phyloP scores from a whole-genome alignment of 2,888 invertebrate genomes.

The Epinotia nisella region DNA sequence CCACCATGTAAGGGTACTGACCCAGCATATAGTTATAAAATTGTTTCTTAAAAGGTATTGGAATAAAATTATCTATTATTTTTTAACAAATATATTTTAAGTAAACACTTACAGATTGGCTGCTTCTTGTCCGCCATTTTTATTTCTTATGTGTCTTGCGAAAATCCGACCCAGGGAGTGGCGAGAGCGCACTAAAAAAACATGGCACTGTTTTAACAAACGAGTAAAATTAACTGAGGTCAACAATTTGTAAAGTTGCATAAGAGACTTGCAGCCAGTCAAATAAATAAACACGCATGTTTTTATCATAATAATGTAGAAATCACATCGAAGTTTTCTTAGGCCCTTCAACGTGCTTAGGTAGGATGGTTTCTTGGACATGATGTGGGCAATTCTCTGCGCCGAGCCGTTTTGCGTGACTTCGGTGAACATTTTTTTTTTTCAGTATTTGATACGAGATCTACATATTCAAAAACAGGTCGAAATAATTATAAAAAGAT shows the following conservation, averaged over 20 bases:
- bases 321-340: background rate
- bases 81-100: background rate
- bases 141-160: conserved; percentile 24
- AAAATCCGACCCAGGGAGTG: conserved; percentile 14
- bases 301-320: background rate
- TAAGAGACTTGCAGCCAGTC: conserved; percentile 16
- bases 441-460: too few relatives aligned
- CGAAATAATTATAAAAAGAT: too few relatives aligned
- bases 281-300: conserved; percentile 22
- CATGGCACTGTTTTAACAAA: conserved; percentile 25
- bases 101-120: conserved; percentile 23
- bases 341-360: background rate
- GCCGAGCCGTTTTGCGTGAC: too few relatives aligned
- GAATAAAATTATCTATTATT: too few relatives aligned
- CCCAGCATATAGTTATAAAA: too few relatives aligned
- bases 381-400: too few relatives aligned
- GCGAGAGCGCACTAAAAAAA: conserved; percentile 26
- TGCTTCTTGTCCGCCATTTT: conserved; percentile 31
- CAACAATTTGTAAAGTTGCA: conserved; percentile 20
- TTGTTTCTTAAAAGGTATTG: too few relatives aligned
- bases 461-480: too few relatives aligned
- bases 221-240: conserved; percentile 34
- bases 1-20: too few relatives aligned
- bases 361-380: background rate
- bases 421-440: too few relatives aligned